Conservation (phyloP, 2,797 vertebrate species). For the Lutjanus campechanus region DNA sequence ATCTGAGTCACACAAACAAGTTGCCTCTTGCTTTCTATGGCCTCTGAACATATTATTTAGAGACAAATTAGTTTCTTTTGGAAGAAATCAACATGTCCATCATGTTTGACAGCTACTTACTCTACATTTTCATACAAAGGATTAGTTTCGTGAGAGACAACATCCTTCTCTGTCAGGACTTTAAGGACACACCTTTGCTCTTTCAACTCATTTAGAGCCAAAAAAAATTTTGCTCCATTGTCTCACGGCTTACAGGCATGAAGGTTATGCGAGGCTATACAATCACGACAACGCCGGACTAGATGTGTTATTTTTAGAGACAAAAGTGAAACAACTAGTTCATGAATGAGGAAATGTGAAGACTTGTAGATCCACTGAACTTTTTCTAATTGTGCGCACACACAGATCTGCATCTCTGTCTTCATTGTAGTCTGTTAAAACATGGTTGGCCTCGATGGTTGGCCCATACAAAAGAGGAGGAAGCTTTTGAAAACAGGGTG, state of each 20-base stretch:
- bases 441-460: not conserved
- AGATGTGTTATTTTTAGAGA: constrained; percentile 27
- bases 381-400: not conserved
- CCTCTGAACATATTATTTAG: not conserved
- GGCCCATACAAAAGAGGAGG: constrained; percentile 2
- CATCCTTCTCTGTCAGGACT: not conserved
- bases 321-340: not conserved
- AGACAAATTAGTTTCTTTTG: not conserved
- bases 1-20: constrained; percentile 10
- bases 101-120: not conserved
- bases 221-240: constrained; percentile 22
- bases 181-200: constrained; percentile 2
- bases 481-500: not conserved
- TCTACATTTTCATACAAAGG: not conserved
- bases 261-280: not conserved
- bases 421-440: not conserved
- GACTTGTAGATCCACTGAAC: not conserved
- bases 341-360: constrained; percentile 58
- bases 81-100: not conserved
- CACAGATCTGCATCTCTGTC: not conserved
- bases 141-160: not conserved
- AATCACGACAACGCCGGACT: not conserved
- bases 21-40: not conserved
- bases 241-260: not conserved
- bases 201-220: not conserved